Conservation (phyloP, 2,888 invertebrate genomes). For the Clivina fossor region DNA sequence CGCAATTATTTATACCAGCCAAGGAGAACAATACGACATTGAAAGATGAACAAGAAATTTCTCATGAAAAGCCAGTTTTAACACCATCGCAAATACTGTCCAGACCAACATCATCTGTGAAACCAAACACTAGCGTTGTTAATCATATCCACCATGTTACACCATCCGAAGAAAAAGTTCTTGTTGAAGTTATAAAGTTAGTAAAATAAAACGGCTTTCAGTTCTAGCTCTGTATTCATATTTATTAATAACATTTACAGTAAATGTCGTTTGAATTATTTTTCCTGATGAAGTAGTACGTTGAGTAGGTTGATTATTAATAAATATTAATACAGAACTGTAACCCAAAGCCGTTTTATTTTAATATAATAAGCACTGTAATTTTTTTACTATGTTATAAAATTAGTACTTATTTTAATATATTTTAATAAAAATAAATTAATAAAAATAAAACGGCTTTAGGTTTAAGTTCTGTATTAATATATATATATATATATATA, state of each 20-base stretch:
- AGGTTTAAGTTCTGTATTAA: no score
- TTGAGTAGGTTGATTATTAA: no score
- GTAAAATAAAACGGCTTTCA: neutral
- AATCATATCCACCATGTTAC: constrained; percentile 1
- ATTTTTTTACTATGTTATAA: constrained; percentile 3
- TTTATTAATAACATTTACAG: neutral
- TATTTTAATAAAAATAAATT: neutral
- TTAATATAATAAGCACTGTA: neutral
- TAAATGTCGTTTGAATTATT: neutral
- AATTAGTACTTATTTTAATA: no score
- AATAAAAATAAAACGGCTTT: no score
- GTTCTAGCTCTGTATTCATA: neutral
- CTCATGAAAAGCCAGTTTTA: neutral
- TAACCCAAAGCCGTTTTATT: neutral
- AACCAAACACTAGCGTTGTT: neutral
- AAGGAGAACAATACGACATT: no score
- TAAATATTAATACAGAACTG: neutral
- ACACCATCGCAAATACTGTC: no score
- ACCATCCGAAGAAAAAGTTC: constrained; percentile 27
- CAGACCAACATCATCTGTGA: no score
- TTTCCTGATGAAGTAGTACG: no score
- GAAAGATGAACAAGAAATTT: constrained; percentile 5
- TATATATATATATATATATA: constrained; percentile 10
- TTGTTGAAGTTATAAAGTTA: constrained; percentile 32
- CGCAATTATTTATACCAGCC: constrained; percentile 61